Conservation (phyloP, 2,113 vertebrate genomes). For the Petroica traversi region DNA sequence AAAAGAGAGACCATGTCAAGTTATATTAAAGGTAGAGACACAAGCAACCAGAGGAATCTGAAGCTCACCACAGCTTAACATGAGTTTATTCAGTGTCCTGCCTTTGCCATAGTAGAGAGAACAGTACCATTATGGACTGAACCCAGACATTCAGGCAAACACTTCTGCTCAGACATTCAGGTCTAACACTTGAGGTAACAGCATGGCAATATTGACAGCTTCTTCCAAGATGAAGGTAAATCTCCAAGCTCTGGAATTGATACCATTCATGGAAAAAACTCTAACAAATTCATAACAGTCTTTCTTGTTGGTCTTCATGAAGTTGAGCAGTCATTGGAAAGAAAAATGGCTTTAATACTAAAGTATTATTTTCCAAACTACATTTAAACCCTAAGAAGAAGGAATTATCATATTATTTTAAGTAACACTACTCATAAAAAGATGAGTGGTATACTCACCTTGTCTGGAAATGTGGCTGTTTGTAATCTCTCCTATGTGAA, state of each 20-base stretch:
- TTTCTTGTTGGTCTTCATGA: not conserved
- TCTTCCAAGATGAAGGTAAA: not conserved
- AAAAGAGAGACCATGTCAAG: not conserved
- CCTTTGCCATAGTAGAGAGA: not conserved
- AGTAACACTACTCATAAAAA: not conserved
- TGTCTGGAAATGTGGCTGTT: slow-evolving; percentile 83
- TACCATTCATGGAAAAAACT: not conserved
- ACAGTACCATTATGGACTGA: not conserved
- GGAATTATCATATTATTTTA: not conserved
- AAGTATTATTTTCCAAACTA: not conserved
- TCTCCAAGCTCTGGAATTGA: not conserved
- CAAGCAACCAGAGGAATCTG: not conserved
- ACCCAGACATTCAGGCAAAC: not conserved
- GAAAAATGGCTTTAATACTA: not conserved
- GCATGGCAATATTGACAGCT: not conserved
- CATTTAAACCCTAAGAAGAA: not conserved
- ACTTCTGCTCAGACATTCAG: not conserved
- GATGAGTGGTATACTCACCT: slow-evolving; percentile 67
- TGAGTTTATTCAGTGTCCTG: not conserved
- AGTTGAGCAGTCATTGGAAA: not conserved
- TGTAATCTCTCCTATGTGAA: slow-evolving; percentile 80
- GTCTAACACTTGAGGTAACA: not conserved
- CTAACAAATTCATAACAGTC: not conserved
- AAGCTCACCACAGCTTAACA: not conserved
- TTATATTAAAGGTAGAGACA: not conserved